Percentiles rank a stretch among this genome's conserved stretches.
Conservation (phyloP, 2,113 vertebrate genomes). For the Anguilla rostrata region DNA sequence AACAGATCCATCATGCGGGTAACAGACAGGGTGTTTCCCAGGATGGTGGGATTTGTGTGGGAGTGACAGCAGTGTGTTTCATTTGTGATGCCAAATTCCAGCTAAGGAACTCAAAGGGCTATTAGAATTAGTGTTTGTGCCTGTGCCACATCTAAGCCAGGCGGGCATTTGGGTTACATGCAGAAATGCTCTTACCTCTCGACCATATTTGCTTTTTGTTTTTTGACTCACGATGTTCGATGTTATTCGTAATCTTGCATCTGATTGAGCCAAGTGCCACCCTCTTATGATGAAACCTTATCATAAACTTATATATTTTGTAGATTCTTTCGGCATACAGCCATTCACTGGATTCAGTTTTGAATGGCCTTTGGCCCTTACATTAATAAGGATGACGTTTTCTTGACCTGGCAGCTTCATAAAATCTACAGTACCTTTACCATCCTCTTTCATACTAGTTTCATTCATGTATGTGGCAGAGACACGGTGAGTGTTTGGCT, state of each 20-base stretch:
- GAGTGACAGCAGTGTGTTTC: not conserved
- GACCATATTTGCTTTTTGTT: conserved; percentile 64
- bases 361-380: not conserved
- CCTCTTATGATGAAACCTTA: not conserved
- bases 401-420: not conserved
- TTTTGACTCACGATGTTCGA: conserved; percentile 61
- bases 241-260: not conserved
- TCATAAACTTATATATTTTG: not conserved
- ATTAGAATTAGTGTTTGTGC: conserved; percentile 65
- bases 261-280: not conserved
- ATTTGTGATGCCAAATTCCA: not conserved
- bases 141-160: conserved; percentile 65
- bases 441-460: not conserved
- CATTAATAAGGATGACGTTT: not conserved
- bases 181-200: conserved; percentile 72
- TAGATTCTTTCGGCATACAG: not conserved
- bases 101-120: not conserved
- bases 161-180: conserved; percentile 73
- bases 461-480: not conserved
- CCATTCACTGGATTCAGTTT: not conserved
- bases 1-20: conserved; percentile 69
- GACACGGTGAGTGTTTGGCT: not conserved
- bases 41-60: not conserved
- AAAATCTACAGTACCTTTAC: not conserved
- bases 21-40: not conserved